Base-by-base conservation (phyloP, 2,888 invertebrate genomes). In the Galerucella nymphaeae region DNA sequence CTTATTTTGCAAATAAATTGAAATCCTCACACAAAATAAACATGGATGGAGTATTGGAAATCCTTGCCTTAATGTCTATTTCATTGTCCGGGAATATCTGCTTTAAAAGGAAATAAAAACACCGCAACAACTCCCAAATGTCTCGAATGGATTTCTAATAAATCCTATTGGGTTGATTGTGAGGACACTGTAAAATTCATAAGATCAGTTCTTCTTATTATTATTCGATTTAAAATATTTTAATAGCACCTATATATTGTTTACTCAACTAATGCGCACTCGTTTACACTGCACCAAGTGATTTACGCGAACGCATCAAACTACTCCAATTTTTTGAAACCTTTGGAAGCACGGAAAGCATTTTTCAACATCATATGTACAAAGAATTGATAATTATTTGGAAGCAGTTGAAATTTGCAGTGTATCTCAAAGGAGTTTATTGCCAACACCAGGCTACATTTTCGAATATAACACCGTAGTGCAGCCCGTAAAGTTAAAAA, bases 51-150 rank as follows among this genome's bases (percentile, higher is more conserved):
- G 69, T 69, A 69, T 69, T 53, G 53, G 61, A 38, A 53, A 41
- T 48, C 30, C 69, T 55, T 61, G 69, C 62, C 69, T 38, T 69
- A 69, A 69, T 69, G 69, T 69, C 62, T 69, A 38, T 69, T 69
- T 62, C 69, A 69, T 62, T 69, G 69, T 69, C 62, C 69, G 18
- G 69, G 42, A 62, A 69, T 69, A 69, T 69, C 69, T 62, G 69
- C 69, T 69, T 69, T 69, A 69, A 62, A 62, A 62, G 69, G 62
- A 69, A 69, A 69, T 69, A 69, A 69, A 69, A 69, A 69, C 50
- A 69, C 69, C 69, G 61, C 69, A 69, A 69, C 69, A 69, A 62
- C 69, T 69, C 69, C 69, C 69, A 62, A 69, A 69, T 62, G 69
- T 62, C 62, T 69, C 62, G 62, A 48, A 69, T 69, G 69, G 69